Percentiles rank a stretch among this genome's conserved stretches.
Conservation (phyloP, 2,888 invertebrate species). For the Clivina fossor region DNA sequence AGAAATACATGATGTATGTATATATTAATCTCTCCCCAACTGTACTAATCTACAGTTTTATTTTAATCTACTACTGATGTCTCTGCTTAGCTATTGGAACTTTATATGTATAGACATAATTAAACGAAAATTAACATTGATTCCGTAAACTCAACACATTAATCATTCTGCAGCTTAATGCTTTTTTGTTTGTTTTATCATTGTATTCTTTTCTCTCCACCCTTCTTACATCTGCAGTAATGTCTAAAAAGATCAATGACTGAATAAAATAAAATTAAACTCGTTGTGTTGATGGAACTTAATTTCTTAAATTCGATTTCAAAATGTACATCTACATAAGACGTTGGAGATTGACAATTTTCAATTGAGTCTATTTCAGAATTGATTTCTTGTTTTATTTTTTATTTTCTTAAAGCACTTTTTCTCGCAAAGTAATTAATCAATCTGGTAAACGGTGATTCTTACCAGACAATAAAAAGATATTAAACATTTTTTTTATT, state of each 20-base stretch:
- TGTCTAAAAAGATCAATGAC: slow-evolving; percentile 31
- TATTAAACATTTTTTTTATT: too few species aligned
- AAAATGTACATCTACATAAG: slow-evolving; percentile 10
- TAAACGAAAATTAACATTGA: slow-evolving; percentile 31
- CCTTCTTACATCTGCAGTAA: not conserved
- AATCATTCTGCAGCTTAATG: slow-evolving; percentile 23
- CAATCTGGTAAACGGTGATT: too few species aligned
- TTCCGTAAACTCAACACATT: slow-evolving; percentile 28
- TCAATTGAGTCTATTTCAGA: too few species aligned
- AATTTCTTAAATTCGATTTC: slow-evolving; percentile 17
- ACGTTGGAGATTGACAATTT: slow-evolving; percentile 24
- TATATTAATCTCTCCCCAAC: too few species aligned
- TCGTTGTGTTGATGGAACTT: slow-evolving; percentile 13
- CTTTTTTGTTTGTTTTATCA: slow-evolving; percentile 8
- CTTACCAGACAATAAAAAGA: too few species aligned
- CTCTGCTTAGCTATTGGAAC: slow-evolving; percentile 15
- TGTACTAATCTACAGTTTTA: too few species aligned
- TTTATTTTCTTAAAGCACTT: too few species aligned
- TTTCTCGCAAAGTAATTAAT: too few species aligned
- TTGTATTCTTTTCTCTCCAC: slow-evolving; percentile 12
- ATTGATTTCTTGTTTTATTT: too few species aligned
- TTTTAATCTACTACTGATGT: too few species aligned
- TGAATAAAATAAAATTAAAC: slow-evolving; percentile 6
- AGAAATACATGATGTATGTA: too few species aligned
- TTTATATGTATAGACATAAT: slow-evolving; percentile 25